phyloP scores from a whole-genome alignment of 2,797 vertebrate genomes.

The Propithecus deckenii region DNA sequence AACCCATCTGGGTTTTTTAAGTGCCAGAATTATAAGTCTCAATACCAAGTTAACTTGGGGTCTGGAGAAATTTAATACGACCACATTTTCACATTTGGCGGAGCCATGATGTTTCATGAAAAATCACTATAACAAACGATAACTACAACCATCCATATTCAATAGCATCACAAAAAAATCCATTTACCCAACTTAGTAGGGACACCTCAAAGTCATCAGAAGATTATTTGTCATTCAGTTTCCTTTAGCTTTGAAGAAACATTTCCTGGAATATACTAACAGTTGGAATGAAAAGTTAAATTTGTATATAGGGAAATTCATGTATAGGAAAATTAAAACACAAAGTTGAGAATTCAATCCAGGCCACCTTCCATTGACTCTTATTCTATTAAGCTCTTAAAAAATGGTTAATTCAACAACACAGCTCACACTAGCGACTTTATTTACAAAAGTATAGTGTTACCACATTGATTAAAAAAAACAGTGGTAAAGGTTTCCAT shows the following conservation, averaged over 20 bases:
- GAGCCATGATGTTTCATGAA: constrained; percentile 23
- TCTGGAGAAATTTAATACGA: constrained; percentile 27
- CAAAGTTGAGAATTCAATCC: background rate
- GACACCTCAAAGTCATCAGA: background rate
- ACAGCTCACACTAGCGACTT: background rate
- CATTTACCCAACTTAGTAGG: background rate
- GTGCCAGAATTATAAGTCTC: constrained; percentile 55
- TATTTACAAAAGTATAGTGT: background rate
- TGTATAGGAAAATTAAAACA: constrained; percentile 1
- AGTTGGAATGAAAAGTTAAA: background rate
- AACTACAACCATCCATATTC: background rate
- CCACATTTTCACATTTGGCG: background rate
- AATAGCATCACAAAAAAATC: background rate
- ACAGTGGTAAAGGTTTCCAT: background rate
- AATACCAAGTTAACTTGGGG: constrained; percentile 35
- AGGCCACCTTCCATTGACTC: background rate
- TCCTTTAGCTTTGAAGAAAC: background rate
- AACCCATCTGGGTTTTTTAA: constrained; percentile 70
- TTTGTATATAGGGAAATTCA: background rate
- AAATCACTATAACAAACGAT: constrained; percentile 38
- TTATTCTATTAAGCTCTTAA: background rate
- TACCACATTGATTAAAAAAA: background rate
- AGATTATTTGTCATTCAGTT: background rate
- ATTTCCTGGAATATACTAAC: constrained; percentile 2
- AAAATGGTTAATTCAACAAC: background rate